phyloP scores from a whole-genome alignment of 2,113 vertebrate genomes.

The Ptilorrhoa leucosticta region DNA sequence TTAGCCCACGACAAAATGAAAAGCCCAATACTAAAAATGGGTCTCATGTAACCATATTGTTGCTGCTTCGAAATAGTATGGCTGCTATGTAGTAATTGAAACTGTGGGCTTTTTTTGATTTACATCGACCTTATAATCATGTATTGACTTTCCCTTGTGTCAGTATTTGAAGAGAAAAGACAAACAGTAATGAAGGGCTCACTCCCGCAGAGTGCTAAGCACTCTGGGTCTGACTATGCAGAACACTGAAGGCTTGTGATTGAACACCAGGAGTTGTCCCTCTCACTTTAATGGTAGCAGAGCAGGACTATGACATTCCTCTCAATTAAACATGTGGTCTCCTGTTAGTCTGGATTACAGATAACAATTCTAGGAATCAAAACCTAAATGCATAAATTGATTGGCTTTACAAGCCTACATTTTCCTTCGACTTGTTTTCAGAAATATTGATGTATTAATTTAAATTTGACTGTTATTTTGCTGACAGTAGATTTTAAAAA shows the following conservation, averaged over 20 bases:
- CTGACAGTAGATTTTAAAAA: background rate
- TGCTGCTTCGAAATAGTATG: background rate
- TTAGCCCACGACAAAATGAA: background rate
- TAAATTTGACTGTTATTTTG: background rate
- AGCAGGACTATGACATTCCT: background rate
- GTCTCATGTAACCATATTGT: background rate
- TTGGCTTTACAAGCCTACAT: background rate
- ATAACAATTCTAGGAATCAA: background rate
- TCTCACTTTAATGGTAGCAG: background rate
- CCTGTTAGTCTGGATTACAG: background rate
- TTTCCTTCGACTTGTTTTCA: background rate
- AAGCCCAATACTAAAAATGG: background rate
- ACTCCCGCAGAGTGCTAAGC: background rate
- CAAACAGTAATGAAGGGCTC: background rate
- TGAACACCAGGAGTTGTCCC: background rate
- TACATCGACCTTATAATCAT: background rate
- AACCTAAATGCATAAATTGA: background rate
- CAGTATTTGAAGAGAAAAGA: background rate
- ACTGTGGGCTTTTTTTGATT: fast-evolving
- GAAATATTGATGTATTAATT: background rate
- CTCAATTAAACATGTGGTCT: background rate
- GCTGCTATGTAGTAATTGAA: background rate
- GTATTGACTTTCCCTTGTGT: background rate
- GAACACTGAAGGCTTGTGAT: background rate
- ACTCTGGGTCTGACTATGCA: background rate